These are phyloP conservation scores for Dastarcus helophoroides DNA, from an alignment of 2,888 invertebrate genomes.

Conservation along the genomic window DNA sequence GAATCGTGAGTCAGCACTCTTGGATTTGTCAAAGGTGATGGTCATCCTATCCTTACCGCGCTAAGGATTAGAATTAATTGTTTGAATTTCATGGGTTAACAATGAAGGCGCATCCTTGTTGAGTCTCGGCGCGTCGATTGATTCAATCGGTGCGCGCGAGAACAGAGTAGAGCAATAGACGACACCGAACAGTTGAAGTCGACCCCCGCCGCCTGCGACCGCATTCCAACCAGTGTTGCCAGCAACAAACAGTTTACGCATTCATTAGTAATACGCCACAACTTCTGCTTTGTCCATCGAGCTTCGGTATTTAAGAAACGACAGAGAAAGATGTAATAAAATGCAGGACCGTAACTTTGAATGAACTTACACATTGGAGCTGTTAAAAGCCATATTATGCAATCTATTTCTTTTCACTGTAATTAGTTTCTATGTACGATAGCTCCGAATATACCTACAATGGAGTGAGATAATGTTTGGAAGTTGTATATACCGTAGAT, in stretches of 20 bases:
- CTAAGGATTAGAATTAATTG: no score
- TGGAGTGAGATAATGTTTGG: no score
- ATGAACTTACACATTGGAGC: no score
- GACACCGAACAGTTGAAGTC: slow-evolving; percentile 35
- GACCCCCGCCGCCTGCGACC: slow-evolving; percentile 42
- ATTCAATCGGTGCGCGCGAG: slow-evolving; percentile 25
- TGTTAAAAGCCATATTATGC: no score
- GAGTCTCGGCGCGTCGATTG: slow-evolving; percentile 19
- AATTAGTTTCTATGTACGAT: no score
- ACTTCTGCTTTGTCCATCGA: slow-evolving; percentile 7
- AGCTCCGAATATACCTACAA: no score
- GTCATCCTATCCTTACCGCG: no score
- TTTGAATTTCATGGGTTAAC: no score
- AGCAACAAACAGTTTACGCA: slow-evolving; percentile 38
- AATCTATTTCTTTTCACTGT: no score
- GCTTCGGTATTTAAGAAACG: background rate
- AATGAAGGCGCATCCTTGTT: slow-evolving; percentile 23
- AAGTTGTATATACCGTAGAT: no score
- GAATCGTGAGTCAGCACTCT: no score
- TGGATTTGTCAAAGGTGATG: no score
- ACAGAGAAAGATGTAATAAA: background rate
- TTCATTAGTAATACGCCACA: slow-evolving; percentile 37
- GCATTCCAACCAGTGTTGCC: slow-evolving; percentile 39
- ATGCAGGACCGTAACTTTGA: slow-evolving; percentile 1
- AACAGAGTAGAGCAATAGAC: slow-evolving; percentile 24